These are phyloP conservation scores for Sphaeridia pumilis DNA, from an alignment of 2,888 invertebrate genomes.

Conservation along the genomic window DNA sequence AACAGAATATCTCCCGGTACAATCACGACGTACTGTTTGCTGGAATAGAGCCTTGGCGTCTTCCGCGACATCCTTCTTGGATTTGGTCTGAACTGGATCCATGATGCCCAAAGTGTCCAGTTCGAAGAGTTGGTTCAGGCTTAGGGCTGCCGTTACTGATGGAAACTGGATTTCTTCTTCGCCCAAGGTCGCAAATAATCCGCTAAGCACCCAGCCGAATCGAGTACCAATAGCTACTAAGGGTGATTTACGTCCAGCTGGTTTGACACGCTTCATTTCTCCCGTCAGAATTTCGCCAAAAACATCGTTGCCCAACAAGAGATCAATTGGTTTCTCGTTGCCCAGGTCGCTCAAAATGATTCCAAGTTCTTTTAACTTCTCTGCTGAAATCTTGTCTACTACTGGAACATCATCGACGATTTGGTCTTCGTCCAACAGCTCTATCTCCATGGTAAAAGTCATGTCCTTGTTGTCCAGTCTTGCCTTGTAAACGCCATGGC, in stretches of 20 bases:
- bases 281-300: not conserved
- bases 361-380: no score
- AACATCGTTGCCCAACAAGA: not conserved
- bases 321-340: no score
- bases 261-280: not conserved
- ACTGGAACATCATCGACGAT: not conserved
- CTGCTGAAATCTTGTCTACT: no score
- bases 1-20: constrained; percentile 37
- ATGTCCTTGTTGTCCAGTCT: no score
- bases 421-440: not conserved
- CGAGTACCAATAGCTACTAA: not conserved
- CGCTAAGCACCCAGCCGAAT: not conserved
- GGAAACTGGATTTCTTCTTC: not conserved
- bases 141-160: not conserved
- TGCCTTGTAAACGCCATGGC: no score
- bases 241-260: no score
- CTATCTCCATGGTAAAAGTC: not conserved
- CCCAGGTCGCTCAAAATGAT: no score
- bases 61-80: constrained; percentile 2
- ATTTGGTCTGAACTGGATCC: constrained; percentile 17
- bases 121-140: constrained; percentile 10
- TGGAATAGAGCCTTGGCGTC: constrained; percentile 7
- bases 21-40: constrained; percentile 34
- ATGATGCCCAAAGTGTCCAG: constrained; percentile 20
- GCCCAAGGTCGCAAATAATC: not conserved